Percentiles rank a stretch among this genome's conserved stretches.
Conservation (phyloP, 2,797 vertebrate species). For the Lutjanus campechanus region DNA sequence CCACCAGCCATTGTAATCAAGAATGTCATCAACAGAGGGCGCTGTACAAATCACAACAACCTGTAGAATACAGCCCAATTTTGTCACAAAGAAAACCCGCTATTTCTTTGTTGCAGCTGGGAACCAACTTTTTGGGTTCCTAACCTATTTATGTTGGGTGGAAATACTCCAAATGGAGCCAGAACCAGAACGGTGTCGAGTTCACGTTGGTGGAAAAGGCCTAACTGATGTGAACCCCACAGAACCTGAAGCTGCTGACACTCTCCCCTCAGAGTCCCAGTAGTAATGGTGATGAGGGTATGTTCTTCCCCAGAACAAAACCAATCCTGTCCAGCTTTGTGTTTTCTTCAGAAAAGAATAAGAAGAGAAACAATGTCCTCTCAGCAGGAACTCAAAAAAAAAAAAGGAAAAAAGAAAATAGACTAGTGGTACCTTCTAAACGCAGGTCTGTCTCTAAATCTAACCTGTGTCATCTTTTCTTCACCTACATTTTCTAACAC, state of each 20-base stretch:
- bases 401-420: neutral
- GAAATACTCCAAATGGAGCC: too few species aligned
- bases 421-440: slow-evolving; percentile 13
- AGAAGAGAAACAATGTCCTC: slow-evolving; percentile 6
- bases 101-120: too few species aligned
- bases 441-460: slow-evolving; percentile 19
- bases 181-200: too few species aligned
- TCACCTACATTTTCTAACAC: slow-evolving; percentile 25
- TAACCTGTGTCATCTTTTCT: slow-evolving; percentile 27
- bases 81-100: too few species aligned
- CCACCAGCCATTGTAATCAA: too few species aligned
- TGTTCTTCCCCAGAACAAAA: neutral
- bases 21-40: too few species aligned
- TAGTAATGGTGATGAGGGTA: neutral
- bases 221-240: neutral
- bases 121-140: too few species aligned
- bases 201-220: too few species aligned
- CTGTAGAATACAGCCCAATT: too few species aligned
- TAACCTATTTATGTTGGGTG: too few species aligned
- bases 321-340: neutral
- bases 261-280: too few species aligned
- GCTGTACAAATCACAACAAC: too few species aligned
- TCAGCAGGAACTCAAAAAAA: neutral
- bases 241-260: neutral
- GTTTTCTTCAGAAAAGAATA: neutral